These are phyloP conservation scores for Diogma glabrata DNA, from an alignment of 2,888 invertebrate genomes.

Conservation along the genomic window DNA sequence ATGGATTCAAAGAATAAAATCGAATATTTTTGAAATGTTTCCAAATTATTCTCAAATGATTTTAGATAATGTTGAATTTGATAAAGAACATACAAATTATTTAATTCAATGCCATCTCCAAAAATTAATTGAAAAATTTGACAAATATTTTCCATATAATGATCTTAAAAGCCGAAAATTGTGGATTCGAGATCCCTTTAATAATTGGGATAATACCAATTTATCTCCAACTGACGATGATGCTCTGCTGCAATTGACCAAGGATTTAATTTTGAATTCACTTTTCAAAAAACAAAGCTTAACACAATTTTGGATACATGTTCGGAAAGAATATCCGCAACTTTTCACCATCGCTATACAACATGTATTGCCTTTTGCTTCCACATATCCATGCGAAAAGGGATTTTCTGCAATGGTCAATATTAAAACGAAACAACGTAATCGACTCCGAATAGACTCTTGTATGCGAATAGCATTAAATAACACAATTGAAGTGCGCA, in stretches of 20 bases:
- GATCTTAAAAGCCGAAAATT: background rate
- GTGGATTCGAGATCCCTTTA: background rate
- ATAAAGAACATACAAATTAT: background rate
- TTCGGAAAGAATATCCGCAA: background rate
- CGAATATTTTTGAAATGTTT: slow-evolving; percentile 10
- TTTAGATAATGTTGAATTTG: background rate
- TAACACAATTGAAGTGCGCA: background rate
- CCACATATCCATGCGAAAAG: background rate
- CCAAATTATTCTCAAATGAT: slow-evolving; percentile 6
- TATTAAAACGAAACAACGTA: background rate
- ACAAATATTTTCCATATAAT: background rate
- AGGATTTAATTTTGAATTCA: slow-evolving; percentile 17
- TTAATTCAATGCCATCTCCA: slow-evolving; percentile 10
- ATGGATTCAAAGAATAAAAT: background rate
- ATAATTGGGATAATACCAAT: background rate
- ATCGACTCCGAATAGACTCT: background rate
- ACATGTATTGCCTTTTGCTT: background rate
- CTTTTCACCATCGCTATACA: background rate
- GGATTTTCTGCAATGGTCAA: background rate
- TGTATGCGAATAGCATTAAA: background rate
- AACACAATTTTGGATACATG: background rate
- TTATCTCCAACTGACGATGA: too few species aligned
- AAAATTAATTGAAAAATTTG: slow-evolving; percentile 9
- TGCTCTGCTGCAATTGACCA: too few species aligned
- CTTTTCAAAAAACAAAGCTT: background rate